These are phyloP conservation scores for Oryzias melastigma DNA, from an alignment of 2,113 vertebrate genomes.

Conservation along the genomic window DNA sequence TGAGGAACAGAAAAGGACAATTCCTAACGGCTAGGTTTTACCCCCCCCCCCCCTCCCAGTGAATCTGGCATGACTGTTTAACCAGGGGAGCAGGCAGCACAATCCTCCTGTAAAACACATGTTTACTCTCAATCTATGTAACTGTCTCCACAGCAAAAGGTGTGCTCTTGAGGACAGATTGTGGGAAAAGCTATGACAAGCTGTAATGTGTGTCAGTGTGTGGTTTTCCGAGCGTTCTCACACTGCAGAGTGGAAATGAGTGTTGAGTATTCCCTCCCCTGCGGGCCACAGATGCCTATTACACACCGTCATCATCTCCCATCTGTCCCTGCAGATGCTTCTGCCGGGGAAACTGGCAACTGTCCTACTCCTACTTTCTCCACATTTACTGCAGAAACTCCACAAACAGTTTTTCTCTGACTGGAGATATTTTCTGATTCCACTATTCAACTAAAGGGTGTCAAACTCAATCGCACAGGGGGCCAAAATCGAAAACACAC, in stretches of 20 bases:
- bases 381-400: conserved; percentile 10
- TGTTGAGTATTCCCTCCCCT: conserved; percentile 62
- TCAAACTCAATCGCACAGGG: too few relatives aligned
- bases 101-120: conserved; percentile 63
- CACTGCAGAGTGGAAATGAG: conserved; percentile 44
- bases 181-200: conserved; percentile 66
- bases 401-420: background rate
- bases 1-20: conserved; percentile 19
- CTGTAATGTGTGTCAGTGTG: conserved; percentile 51
- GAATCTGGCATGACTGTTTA: conserved; percentile 34
- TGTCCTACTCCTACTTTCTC: conserved; percentile 37
- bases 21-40: conserved; percentile 12
- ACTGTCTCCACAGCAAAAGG: conserved; percentile 62
- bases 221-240: conserved; percentile 28
- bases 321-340: conserved; percentile 78
- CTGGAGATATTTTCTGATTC: too few relatives aligned
- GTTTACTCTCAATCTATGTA: conserved; percentile 70
- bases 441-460: too few relatives aligned
- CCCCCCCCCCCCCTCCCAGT: conserved; percentile 24
- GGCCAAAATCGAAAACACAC: too few relatives aligned
- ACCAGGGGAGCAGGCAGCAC: conserved; percentile 41
- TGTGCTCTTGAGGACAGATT: conserved; percentile 70
- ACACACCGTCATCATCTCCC: conserved; percentile 73
- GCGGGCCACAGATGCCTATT: conserved; percentile 68
- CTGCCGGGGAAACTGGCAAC: conserved; percentile 68